Conservation (phyloP, 2,113 vertebrate species). For the Gracilinanus agilis region DNA sequence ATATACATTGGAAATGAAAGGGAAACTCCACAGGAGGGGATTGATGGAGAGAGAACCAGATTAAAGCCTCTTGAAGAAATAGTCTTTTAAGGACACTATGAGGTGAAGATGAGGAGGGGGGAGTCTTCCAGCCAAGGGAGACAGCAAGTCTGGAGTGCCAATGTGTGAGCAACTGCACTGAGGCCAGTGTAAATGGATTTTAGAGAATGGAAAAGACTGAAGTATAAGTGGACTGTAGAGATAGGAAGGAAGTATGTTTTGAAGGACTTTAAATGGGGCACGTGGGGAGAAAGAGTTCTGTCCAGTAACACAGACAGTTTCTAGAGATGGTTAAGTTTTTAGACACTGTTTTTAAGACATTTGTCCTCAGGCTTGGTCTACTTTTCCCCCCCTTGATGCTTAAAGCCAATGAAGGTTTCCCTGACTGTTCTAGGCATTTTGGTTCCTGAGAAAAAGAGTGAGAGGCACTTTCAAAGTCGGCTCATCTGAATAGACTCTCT, state of each 20-base stretch:
- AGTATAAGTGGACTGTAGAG: not conserved
- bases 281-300: not conserved
- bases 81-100: not conserved
- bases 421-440: slow-evolving; percentile 11
- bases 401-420: not conserved
- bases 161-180: not conserved
- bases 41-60: not conserved
- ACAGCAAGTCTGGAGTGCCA: not conserved
- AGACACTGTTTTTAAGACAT: not conserved
- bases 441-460: slow-evolving; percentile 55
- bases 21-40: not conserved
- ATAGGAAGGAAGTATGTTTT: not conserved
- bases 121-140: not conserved
- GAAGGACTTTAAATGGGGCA: not conserved
- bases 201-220: not conserved
- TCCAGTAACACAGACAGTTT: not conserved
- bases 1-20: not conserved
- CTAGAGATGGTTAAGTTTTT: not conserved
- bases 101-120: not conserved
- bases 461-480: slow-evolving; percentile 56
- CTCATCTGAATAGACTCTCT: slow-evolving; percentile 68
- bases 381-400: not conserved
- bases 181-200: not conserved
- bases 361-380: not conserved
- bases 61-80: not conserved